phyloP scores from a whole-genome alignment of 2,888 invertebrate species.

The Xylocampa areola region DNA sequence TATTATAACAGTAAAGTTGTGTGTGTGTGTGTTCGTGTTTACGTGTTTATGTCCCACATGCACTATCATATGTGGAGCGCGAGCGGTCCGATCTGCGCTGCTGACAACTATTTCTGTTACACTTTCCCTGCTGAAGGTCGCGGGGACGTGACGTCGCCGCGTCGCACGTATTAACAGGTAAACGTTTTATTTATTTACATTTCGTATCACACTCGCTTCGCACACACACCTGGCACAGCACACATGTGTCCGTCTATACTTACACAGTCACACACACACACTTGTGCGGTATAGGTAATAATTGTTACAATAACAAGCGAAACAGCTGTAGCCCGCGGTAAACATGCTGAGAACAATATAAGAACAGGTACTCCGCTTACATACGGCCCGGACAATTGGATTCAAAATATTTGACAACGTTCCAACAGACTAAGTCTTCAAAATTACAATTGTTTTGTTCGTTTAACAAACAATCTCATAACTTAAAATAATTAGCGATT shows the following conservation, averaged over 20 bases:
- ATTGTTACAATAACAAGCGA: slow-evolving; percentile 13
- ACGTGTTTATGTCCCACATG: neutral
- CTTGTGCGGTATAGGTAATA: neutral
- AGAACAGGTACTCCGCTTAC: neutral
- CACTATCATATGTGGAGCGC: too few relatives aligned
- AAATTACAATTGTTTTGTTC: slow-evolving; percentile 24
- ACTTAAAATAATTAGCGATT: slow-evolving; percentile 10
- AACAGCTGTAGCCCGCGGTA: slow-evolving; percentile 9
- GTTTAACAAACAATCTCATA: slow-evolving; percentile 5
- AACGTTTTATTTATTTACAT: slow-evolving; percentile 11
- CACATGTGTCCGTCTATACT: neutral
- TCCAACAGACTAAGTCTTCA: slow-evolving; percentile 30
- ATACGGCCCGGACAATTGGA: slow-evolving; percentile 8
- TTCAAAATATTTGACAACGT: slow-evolving; percentile 41
- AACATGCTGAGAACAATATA: slow-evolving; percentile 11
- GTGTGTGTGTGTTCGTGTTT: too few relatives aligned
- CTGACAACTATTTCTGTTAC: slow-evolving; percentile 33
- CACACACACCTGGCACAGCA: neutral
- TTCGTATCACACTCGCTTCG: neutral
- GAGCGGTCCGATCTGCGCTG: slow-evolving; percentile 10
- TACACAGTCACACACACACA: neutral
- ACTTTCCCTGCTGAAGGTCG: slow-evolving; percentile 50
- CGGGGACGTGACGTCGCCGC: slow-evolving; percentile 7
- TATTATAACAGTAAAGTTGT: too few relatives aligned
- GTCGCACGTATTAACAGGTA: slow-evolving; percentile 1